phyloP scores from a whole-genome alignment of 2,113 vertebrate species.

The Dasyprocta punctata region DNA sequence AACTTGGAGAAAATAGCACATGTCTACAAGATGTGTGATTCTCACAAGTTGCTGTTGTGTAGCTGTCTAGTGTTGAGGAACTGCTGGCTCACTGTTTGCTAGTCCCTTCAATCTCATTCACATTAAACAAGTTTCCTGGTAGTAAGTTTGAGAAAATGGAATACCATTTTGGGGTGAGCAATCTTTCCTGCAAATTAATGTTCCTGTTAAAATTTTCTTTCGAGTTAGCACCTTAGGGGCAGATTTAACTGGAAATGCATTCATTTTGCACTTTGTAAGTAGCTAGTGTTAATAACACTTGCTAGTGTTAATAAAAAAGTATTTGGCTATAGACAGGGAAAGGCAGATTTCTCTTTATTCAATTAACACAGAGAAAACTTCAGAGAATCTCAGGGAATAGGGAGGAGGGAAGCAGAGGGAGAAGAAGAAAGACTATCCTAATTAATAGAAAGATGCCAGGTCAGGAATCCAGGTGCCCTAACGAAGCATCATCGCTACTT shows the following conservation, averaged over 20 bases:
- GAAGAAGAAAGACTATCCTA: background rate
- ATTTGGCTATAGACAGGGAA: background rate
- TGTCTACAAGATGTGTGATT: background rate
- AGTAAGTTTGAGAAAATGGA: background rate
- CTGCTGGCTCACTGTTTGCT: background rate
- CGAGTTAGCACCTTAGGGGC: slow-evolving; percentile 6
- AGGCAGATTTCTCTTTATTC: background rate
- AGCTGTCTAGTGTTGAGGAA: background rate
- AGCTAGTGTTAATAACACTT: slow-evolving; percentile 26
- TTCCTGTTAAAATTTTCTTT: background rate
- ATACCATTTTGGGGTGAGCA: background rate
- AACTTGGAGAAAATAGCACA: background rate
- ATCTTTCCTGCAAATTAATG: background rate
- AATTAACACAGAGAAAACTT: slow-evolving; percentile 30
- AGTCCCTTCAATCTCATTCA: background rate
- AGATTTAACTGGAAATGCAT: slow-evolving; percentile 34
- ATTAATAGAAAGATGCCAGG: background rate
- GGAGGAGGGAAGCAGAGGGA: background rate
- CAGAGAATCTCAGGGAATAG: background rate
- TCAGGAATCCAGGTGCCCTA: background rate
- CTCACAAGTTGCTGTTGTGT: background rate
- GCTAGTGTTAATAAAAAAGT: slow-evolving; percentile 18
- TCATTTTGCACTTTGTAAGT: slow-evolving; percentile 37
- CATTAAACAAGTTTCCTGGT: background rate
- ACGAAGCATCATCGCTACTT: background rate